Conservation (phyloP, 1,140 invertebrate species). For the Sinonovacula constricta region DNA sequence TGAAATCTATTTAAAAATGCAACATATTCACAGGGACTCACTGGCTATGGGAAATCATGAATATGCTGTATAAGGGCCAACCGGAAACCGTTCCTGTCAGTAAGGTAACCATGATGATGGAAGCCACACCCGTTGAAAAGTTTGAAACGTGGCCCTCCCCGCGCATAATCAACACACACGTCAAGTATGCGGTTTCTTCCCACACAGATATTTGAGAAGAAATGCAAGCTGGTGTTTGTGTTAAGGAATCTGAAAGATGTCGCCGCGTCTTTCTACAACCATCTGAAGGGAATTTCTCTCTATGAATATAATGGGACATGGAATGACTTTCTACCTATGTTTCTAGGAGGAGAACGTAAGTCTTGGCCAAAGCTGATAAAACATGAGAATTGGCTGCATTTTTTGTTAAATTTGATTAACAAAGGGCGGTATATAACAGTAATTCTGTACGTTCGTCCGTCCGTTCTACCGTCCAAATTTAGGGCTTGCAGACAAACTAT, state of each 20-base stretch:
- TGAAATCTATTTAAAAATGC: too few relatives aligned
- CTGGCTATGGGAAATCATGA: background rate
- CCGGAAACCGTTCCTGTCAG: background rate
- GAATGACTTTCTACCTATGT: constrained; percentile 51
- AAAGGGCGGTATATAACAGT: too few relatives aligned
- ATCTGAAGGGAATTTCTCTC: constrained; percentile 33
- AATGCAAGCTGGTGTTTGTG: constrained; percentile 10
- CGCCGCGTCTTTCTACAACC: constrained; percentile 63
- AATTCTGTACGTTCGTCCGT: too few relatives aligned
- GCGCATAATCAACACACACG: background rate
- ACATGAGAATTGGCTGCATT: too few relatives aligned
- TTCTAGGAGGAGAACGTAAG: constrained; percentile 55
- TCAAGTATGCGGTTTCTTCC: background rate
- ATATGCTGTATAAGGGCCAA: background rate
- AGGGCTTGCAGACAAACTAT: too few relatives aligned
- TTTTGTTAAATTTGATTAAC: too few relatives aligned
- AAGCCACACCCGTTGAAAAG: background rate
- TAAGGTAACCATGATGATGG: background rate
- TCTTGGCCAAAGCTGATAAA: background rate
- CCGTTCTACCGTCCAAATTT: too few relatives aligned
- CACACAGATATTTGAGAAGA: background rate
- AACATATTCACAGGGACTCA: background rate
- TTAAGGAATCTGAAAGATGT: constrained; percentile 64
- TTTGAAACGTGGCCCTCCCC: background rate
- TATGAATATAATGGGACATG: constrained; percentile 60